A percentile compares a stretch with the other conserved stretches of the same genome.
These are phyloP conservation scores for Euura saliciscinereae DNA, from an alignment of 1,140 invertebrate species.

Conservation along the genomic window DNA sequence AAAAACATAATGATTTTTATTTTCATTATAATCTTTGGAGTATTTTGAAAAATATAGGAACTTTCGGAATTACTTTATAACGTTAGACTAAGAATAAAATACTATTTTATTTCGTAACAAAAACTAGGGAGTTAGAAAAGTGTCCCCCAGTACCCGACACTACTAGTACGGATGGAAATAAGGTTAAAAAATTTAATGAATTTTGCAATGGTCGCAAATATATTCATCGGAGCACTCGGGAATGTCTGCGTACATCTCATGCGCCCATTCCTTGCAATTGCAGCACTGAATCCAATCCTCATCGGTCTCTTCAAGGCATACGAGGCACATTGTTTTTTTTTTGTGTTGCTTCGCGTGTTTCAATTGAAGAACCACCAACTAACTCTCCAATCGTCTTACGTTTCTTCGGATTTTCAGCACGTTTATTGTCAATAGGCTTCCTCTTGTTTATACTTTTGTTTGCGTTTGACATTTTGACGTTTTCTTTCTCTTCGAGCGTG, in stretches of 20 bases:
- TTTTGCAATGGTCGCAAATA: background rate
- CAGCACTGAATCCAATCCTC: conserved; percentile 1
- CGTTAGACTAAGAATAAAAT: too few relatives aligned
- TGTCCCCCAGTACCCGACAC: background rate
- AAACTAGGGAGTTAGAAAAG: too few relatives aligned
- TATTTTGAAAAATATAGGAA: too few relatives aligned
- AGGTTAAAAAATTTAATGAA: conserved; percentile 4
- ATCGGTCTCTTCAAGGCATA: background rate
- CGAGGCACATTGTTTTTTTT: background rate
- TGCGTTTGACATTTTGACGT: conserved; percentile 10
- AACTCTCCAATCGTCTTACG: background rate
- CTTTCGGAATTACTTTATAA: too few relatives aligned
- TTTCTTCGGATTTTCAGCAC: background rate
- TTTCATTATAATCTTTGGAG: too few relatives aligned
- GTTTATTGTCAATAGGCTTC: background rate
- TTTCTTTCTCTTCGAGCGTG: conserved; percentile 14
- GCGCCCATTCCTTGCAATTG: background rate
- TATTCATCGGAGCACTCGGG: background rate
- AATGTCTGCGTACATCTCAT: background rate
- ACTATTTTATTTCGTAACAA: too few relatives aligned
- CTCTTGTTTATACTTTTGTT: background rate
- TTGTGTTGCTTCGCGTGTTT: background rate
- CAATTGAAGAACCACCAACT: background rate
- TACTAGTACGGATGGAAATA: background rate
- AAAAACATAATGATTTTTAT: too few relatives aligned